These are phyloP conservation scores for Tokudaia muenninki DNA, from an alignment of 2,797 vertebrate genomes.

Conservation along the genomic window DNA sequence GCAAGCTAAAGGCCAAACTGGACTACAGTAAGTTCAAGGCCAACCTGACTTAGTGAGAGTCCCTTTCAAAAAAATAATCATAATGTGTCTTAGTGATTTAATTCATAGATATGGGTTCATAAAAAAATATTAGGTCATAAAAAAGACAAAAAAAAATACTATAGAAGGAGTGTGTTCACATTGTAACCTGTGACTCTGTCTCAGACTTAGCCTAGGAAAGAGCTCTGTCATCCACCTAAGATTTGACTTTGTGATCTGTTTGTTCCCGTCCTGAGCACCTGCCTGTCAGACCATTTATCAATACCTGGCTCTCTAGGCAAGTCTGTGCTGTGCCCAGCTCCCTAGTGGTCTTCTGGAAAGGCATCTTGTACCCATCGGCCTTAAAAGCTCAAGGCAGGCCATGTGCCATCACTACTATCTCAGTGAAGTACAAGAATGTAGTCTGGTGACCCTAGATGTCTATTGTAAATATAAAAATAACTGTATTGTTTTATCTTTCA, in stretches of 20 bases:
- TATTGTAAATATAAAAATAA: not conserved
- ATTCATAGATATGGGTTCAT: not conserved
- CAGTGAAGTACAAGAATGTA: not conserved
- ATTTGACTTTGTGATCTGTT: no score
- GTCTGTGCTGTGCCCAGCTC: not conserved
- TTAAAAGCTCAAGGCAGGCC: rapidly evolving
- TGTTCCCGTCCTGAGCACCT: not conserved
- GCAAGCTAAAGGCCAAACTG: not conserved
- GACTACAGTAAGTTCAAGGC: not conserved
- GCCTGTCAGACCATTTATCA: not conserved
- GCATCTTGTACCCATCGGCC: no score
- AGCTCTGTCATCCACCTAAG: not conserved
- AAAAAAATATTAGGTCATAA: not conserved
- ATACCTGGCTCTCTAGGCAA: not conserved
- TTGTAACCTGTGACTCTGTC: not conserved
- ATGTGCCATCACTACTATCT: no score
- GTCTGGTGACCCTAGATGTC: not conserved
- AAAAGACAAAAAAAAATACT: not conserved
- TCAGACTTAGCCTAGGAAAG: not conserved
- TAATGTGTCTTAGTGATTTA: not conserved
- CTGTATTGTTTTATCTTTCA: not conserved
- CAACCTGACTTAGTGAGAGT: not conserved
- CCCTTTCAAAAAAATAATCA: not conserved
- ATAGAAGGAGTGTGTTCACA: not conserved
- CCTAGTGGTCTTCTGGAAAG: not conserved